These are phyloP conservation scores for Bombyx mandarina DNA, from an alignment of 1,140 invertebrate species.

Conservation along the genomic window DNA sequence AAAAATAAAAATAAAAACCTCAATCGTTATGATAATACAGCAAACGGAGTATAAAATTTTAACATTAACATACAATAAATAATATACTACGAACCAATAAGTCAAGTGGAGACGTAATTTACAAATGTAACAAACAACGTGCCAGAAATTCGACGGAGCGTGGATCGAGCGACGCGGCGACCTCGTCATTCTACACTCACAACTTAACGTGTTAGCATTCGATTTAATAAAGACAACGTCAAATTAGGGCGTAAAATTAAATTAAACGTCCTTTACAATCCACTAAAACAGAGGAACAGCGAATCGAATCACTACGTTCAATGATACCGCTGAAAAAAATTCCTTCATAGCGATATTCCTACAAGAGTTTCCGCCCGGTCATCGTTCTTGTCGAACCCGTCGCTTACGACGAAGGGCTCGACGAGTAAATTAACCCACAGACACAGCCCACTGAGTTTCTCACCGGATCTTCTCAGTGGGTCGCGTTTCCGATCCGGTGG, in stretches of 20 bases:
- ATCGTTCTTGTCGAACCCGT: too few species aligned
- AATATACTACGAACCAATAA: constrained; percentile 1
- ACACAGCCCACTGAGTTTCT: too few species aligned
- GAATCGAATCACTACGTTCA: neutral
- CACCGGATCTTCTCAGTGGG: too few species aligned
- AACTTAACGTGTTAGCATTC: neutral
- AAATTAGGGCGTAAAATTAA: neutral
- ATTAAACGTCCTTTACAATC: neutral
- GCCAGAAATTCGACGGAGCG: constrained; percentile 24
- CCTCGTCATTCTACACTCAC: neutral
- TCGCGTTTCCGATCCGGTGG: too few species aligned
- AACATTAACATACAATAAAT: neutral
- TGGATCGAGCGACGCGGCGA: constrained; percentile 4
- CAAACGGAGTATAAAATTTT: too few species aligned
- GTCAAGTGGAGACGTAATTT: constrained; percentile 6
- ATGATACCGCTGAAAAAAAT: neutral
- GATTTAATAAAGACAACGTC: neutral
- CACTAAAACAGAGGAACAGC: neutral
- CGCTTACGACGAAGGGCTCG: too few species aligned
- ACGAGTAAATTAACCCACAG: too few species aligned
- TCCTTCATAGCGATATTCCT: neutral
- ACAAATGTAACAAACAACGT: constrained; percentile 11
- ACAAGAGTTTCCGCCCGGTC: neutral
- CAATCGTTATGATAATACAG: too few species aligned
- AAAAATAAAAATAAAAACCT: too few species aligned